Percentiles rank a stretch among this genome's conserved stretches.
phyloP scores from a whole-genome alignment of 2,888 invertebrate genomes.

The Druceiella hillmani region DNA sequence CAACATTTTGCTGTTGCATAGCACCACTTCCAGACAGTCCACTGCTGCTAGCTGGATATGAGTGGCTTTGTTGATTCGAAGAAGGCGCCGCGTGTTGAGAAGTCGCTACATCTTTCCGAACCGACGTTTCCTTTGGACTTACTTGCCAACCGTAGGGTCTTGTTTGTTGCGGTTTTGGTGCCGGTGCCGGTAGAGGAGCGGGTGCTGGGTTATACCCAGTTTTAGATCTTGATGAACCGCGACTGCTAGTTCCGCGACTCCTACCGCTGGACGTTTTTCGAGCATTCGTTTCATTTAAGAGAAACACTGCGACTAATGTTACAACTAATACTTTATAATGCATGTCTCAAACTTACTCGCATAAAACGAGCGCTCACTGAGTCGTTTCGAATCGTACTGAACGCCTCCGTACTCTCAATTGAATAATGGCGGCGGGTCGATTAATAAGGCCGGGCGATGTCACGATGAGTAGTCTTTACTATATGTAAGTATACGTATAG shows the following conservation, averaged over 20 bases:
- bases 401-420: too few species aligned
- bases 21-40: conserved; percentile 11
- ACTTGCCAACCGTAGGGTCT: conserved; percentile 44
- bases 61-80: conserved; percentile 29
- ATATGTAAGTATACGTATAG: too few species aligned
- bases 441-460: too few species aligned
- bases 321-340: too few species aligned
- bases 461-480: too few species aligned
- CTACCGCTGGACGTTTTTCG: conserved; percentile 36
- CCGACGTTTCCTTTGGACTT: conserved; percentile 22
- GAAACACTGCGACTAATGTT: too few species aligned
- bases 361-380: too few species aligned
- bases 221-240: conserved; percentile 32
- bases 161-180: conserved; percentile 32
- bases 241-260: conserved; percentile 33
- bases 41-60: conserved; percentile 16
- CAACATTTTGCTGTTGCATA: too few species aligned
- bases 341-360: too few species aligned
- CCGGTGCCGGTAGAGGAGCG: conserved; percentile 40
- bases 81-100: conserved; percentile 36
- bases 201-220: conserved; percentile 36
- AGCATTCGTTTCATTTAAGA: too few species aligned
- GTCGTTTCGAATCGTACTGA: too few species aligned
- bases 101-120: conserved; percentile 29
- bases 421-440: too few species aligned